Evolutionary conservation across 2,113 vertebrate genomes (phyloP).

Genomic region (Muscicapa adusta): DNA sequence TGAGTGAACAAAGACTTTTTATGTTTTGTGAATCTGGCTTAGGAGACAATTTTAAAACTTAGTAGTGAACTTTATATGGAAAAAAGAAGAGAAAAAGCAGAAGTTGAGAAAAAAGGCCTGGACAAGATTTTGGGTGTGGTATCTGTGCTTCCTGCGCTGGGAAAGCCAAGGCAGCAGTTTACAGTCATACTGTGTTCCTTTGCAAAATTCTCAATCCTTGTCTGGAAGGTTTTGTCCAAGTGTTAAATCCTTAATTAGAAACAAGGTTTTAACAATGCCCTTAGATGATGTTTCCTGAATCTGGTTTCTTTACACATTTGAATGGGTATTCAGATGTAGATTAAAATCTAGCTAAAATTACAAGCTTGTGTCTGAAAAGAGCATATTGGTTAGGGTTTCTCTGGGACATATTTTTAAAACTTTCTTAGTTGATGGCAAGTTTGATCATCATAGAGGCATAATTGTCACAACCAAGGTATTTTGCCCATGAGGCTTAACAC

Average conservation of each 20-base stretch:
- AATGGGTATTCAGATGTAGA: not conserved
- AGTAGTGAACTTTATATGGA: not conserved
- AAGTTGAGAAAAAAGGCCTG: not conserved
- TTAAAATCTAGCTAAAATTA: not conserved
- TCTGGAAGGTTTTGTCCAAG: not conserved
- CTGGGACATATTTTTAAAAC: not conserved
- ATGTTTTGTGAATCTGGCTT: not conserved
- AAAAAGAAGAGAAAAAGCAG: conserved; percentile 42
- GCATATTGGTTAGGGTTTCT: not conserved
- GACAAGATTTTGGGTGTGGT: conserved; percentile 33
- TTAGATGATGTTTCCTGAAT: not conserved
- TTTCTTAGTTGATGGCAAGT: not conserved
- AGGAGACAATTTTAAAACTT: not conserved
- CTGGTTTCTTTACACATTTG: not conserved
- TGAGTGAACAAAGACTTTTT: not conserved
- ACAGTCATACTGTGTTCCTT: not conserved
- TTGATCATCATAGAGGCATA: not conserved
- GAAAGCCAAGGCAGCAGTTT: conserved; percentile 4
- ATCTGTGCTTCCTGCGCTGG: not conserved
- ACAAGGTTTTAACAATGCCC: not conserved
- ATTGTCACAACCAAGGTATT: not conserved
- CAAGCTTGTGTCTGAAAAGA: not conserved
- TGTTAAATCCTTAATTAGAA: not conserved
- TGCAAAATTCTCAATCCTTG: not conserved
- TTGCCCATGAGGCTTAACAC: not conserved